Conservation (phyloP, 2,113 vertebrate genomes). For the Carollia perspicillata region DNA sequence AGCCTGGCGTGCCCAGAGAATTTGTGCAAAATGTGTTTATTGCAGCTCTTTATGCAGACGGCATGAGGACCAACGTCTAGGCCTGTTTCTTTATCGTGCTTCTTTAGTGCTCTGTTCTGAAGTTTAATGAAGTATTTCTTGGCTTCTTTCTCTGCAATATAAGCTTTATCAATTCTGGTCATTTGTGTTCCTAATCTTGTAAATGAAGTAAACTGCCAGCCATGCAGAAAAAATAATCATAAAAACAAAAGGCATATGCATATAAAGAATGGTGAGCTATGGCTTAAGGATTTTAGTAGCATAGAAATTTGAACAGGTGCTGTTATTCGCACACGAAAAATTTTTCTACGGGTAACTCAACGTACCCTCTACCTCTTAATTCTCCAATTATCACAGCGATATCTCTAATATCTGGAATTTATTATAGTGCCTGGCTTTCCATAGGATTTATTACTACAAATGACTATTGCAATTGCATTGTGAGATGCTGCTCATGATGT, state of each 20-base stretch:
- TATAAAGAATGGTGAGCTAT: slow-evolving; percentile 90
- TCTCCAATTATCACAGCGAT: slow-evolving; percentile 93
- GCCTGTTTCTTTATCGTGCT: not conserved
- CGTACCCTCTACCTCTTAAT: slow-evolving; percentile 85
- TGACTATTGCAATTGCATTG: slow-evolving; percentile 88
- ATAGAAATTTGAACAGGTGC: slow-evolving; percentile 86
- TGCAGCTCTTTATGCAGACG: not conserved
- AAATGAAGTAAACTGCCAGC: slow-evolving; percentile 94
- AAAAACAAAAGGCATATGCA: slow-evolving; percentile 91
- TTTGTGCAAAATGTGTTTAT: slow-evolving; percentile 86
- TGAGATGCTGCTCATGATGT: slow-evolving; percentile 87
- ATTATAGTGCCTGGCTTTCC: slow-evolving; percentile 89
- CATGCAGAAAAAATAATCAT: slow-evolving; percentile 93
- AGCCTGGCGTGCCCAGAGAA: slow-evolving; percentile 83
- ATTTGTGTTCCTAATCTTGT: slow-evolving; percentile 89
- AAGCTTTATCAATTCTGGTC: slow-evolving; percentile 86
- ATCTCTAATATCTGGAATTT: slow-evolving; percentile 91
- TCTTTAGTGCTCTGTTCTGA: not conserved
- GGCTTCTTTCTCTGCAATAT: not conserved
- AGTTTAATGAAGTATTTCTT: not conserved
- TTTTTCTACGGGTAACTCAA: slow-evolving; percentile 87
- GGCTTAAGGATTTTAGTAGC: slow-evolving; percentile 85
- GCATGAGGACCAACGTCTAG: not conserved
- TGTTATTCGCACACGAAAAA: slow-evolving; percentile 87
- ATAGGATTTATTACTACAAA: slow-evolving; percentile 90